Evolutionary conservation across 2,888 invertebrate genomes (phyloP).

Genomic region (Uloborus plumipes): DNA sequence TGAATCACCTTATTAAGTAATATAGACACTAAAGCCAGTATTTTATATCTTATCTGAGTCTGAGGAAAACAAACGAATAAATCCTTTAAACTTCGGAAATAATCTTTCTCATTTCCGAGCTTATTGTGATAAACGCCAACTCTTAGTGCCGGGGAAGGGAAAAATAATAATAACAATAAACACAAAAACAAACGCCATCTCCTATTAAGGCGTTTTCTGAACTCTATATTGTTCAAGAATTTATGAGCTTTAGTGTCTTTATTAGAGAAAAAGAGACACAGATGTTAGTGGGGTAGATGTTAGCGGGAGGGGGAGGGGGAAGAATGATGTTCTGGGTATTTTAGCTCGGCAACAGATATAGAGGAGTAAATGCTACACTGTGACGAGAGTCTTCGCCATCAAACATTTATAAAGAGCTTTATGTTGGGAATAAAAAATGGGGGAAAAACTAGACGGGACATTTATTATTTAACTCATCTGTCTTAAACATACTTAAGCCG

Average conservation of each 20-base stretch:
- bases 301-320: neutral
- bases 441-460: neutral
- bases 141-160: neutral
- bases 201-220: conserved; percentile 37
- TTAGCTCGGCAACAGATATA: conserved; percentile 17
- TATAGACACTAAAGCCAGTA: too few relatives aligned
- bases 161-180: neutral
- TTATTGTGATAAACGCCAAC: conserved; percentile 4
- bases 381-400: conserved; percentile 22
- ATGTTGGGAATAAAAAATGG: neutral
- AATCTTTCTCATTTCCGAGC: neutral
- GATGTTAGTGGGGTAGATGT: neutral
- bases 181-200: neutral
- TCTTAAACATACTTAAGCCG: conserved; percentile 5
- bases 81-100: conserved; percentile 1
- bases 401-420: conserved; percentile 40
- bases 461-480: conserved; percentile 31
- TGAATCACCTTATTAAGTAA: too few relatives aligned
- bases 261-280: conserved; percentile 24
- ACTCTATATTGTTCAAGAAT: conserved; percentile 44
- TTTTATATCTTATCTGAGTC: too few relatives aligned
- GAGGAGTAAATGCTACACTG: conserved; percentile 12
- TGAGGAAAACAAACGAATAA: too few relatives aligned
- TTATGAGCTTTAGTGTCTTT: conserved; percentile 51
- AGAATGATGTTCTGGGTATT: conserved; percentile 29